Evolutionary conservation across 2,888 invertebrate species (phyloP).

Genomic region (Latheticus oryzae): DNA sequence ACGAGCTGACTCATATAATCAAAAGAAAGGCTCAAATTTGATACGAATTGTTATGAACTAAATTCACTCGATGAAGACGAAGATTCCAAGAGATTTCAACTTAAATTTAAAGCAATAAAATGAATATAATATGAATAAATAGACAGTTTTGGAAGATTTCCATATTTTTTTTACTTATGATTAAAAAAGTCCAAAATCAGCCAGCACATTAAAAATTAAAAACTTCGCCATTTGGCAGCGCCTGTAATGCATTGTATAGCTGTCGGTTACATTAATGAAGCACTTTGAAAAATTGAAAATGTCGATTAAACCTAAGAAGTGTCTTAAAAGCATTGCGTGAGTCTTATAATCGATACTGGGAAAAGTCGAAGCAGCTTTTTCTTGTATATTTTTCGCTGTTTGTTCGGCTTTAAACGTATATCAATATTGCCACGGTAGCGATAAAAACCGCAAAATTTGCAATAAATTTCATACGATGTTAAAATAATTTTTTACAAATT

Average conservation of each 20-base stretch:
- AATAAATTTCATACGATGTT: constrained; percentile 18
- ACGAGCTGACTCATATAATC: constrained; percentile 6
- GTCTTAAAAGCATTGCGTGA: constrained; percentile 17
- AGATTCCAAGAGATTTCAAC: too few species aligned
- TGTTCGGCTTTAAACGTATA: constrained; percentile 23
- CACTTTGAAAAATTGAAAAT: constrained; percentile 17
- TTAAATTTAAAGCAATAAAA: too few species aligned
- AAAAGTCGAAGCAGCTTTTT: constrained; percentile 1
- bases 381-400: constrained; percentile 8
- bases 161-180: too few species aligned
- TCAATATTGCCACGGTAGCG: constrained; percentile 26
- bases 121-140: too few species aligned
- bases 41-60: not conserved
- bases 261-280: constrained; percentile 8
- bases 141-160: too few species aligned
- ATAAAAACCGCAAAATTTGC: constrained; percentile 20
- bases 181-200: not conserved
- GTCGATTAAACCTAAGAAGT: constrained; percentile 13
- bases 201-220: too few species aligned
- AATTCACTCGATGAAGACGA: not conserved
- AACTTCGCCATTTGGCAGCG: not conserved
- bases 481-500: too few species aligned
- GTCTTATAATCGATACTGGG: constrained; percentile 10
- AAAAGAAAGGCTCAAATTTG: too few species aligned
- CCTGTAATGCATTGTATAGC: not conserved